Base-by-base conservation (phyloP, 2,888 invertebrate species). In the Phoronis australis region DNA sequence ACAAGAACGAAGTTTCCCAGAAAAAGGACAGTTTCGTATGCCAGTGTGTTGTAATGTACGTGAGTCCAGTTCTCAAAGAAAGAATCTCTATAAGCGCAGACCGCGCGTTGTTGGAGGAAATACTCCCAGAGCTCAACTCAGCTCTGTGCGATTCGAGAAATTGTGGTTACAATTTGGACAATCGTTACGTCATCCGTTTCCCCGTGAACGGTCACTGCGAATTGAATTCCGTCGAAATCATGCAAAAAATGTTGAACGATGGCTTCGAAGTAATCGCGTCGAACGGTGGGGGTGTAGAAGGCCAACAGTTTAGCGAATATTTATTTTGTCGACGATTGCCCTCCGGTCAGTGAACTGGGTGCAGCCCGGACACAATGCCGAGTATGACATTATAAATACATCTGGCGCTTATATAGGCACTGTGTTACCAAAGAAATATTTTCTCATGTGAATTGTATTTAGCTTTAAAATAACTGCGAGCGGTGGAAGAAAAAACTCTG, bases 231-330 rank as follows among this genome's bases (percentile, higher is more conserved):
- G 85, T 90, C 55, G 90, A 90, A 78, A 89, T 88, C 54, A 85
- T 90, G 66, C 87, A 88, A 58, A 83, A 88, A 71, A 82, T 90
- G 42, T 78, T 90, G 41, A 88, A 88, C 71, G 83, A 85, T 54
- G 86, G 86, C 45, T 90, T 90, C 76, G 82, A 82, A 59, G 83
- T 90, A 51, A 85, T 85, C 44, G 89, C 90, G 24, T 88, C 89
- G 69, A 88, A 87, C 64, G 90, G 90, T 0, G 89, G 89, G 21
- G 89, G 89, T 3, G 89, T 90, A 35, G 90, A 90, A 71, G 88
- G 89, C 4, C 90, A 90, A 71, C 90, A 90, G 78, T 90, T 90
- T 79, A 88, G 88, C 66, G 90, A 90, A 79, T 90, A 90, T 79
- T 81, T 90, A 67, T 86, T 90, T 31, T 15, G 9, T 31, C 31